Evolutionary conservation across 1,140 invertebrate genomes (phyloP), one percentile per base, ranked within the genome.

Genomic region (Drosophila busckii): DNA sequence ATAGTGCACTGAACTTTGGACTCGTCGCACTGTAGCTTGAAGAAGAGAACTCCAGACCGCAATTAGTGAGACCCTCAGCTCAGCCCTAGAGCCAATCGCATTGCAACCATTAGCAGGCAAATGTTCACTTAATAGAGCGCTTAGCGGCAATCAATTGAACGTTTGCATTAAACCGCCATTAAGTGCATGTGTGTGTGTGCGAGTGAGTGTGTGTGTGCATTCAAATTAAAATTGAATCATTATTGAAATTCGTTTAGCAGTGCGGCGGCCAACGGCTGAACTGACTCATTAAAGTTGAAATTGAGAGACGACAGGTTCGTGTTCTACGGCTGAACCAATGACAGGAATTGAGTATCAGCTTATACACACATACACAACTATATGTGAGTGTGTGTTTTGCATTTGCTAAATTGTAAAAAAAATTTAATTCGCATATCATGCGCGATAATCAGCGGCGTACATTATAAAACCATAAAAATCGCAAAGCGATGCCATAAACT

Each of bases 371-470:
- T n/a, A n/a, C n/a, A n/a, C n/a, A n/a, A n/a, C 5, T 25, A 8
- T 23, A 1, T 22, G 0, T 34, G n/a, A 20, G 2, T 26, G 1
- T 29, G 6, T 34, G 22, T 37, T 75, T 75, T 82, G 75, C 70
- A 70, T 83, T 82, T 83, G 73, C 70, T 70, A 70, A 80, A 83
- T 83, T 82, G 75, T 70, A 83, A 83, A 75, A 82, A 70, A 75
- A 82, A 70, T 73, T 82, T 82, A 75, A 82, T 83, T 82, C 75
- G 75, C 75, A 75, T 83, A 76, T 82, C 70, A 83, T 83, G 70
- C 75, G 41, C 76, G 70, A 82, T 82, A 82, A 82, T 82, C 75
- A 82, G 76, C 76, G 75, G 58, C 75, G 60, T 70, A 50, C 76
- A 80, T 80, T 82, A 80, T 84, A 71, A 84, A 78, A 61, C 73